Evolutionary conservation across 2,113 vertebrate species (phyloP).

Genomic region (Larimichthys crocea): DNA sequence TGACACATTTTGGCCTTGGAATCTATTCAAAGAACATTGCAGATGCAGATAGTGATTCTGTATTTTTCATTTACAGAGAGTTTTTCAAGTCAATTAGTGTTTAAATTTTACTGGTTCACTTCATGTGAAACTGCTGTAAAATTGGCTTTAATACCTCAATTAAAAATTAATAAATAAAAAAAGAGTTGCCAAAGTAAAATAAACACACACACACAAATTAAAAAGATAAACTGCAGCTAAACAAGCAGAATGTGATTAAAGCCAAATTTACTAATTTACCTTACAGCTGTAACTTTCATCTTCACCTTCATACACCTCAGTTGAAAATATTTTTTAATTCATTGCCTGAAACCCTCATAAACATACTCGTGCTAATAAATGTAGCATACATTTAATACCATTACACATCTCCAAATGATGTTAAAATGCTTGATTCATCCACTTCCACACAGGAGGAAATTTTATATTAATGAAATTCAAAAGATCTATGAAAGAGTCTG

Average conservation of each 20-base stretch:
- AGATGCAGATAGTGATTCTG: too few species aligned
- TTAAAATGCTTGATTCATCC: neutral
- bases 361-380: neutral
- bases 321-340: neutral
- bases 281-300: neutral
- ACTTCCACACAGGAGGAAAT: too few species aligned
- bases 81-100: too few species aligned
- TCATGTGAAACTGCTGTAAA: too few species aligned
- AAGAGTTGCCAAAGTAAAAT: too few species aligned
- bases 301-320: neutral
- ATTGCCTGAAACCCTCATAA: slow-evolving; percentile 6
- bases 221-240: neutral
- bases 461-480: neutral
- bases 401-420: neutral
- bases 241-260: neutral
- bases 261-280: neutral
- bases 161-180: too few species aligned
- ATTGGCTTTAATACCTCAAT: too few species aligned
- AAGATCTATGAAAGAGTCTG: neutral
- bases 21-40: too few species aligned
- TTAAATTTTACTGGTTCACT: too few species aligned
- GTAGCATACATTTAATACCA: slow-evolving; percentile 1
- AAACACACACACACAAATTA: too few species aligned
- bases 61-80: too few species aligned
- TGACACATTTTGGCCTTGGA: too few species aligned